Evolutionary conservation across 2,113 vertebrate genomes (phyloP).

Genomic region (Ictalurus punctatus): DNA sequence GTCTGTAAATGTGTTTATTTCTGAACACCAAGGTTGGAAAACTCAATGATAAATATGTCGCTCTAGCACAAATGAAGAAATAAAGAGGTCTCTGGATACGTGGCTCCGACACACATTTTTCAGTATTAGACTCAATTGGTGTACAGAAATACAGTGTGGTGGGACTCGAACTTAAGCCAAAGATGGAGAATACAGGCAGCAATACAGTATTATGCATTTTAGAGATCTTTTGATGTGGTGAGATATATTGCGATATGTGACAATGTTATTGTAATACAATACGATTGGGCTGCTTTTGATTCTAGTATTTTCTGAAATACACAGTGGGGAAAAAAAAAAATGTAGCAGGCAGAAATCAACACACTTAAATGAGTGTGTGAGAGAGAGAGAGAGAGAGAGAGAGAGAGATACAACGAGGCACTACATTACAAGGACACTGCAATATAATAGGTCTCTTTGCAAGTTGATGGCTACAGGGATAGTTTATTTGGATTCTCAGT

Average conservation of each 20-base stretch:
- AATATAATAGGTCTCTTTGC: neutral
- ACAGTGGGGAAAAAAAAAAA: neutral
- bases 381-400: neutral
- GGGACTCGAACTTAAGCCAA: neutral
- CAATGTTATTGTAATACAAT: neutral
- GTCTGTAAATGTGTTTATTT: slow-evolving; percentile 48
- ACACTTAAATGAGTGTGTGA: neutral
- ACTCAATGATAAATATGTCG: slow-evolving; percentile 35
- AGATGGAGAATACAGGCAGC: neutral
- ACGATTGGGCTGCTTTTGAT: neutral
- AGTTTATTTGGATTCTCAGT: neutral
- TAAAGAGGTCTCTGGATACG: slow-evolving; percentile 18
- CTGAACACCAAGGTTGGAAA: slow-evolving; percentile 10
- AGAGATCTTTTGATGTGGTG: neutral
- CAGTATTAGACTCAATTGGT: neutral
- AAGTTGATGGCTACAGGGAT: neutral
- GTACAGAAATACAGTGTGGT: neutral
- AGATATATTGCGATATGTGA: neutral
- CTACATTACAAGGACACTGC: neutral
- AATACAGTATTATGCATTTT: neutral
- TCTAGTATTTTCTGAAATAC: neutral
- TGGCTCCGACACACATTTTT: neutral
- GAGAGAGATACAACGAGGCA: neutral
- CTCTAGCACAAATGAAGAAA: slow-evolving; percentile 17
- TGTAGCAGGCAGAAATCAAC: neutral